A percentile compares a stretch with the other conserved stretches of the same genome.
These are phyloP conservation scores for Synanthedon vespiformis DNA, from an alignment of 2,888 invertebrate species.

Conservation along the genomic window DNA sequence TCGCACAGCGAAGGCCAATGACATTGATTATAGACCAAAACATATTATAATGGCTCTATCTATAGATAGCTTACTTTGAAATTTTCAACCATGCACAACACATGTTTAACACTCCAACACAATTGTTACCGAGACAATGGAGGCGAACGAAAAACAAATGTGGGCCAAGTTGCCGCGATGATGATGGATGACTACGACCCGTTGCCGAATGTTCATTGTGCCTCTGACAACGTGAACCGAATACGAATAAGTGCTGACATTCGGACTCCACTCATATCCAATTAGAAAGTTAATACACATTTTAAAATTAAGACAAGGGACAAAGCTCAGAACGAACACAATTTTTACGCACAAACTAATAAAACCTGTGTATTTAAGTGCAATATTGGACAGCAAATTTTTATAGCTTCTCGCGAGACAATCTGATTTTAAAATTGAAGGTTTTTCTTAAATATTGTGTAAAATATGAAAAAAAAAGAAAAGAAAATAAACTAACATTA, in stretches of 20 bases:
- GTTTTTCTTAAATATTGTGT: not conserved
- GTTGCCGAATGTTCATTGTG: slow-evolving; percentile 20
- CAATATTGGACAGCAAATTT: too few relatives aligned
- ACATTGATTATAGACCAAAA: slow-evolving; percentile 20
- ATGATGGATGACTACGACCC: slow-evolving; percentile 17
- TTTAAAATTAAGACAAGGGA: too few relatives aligned
- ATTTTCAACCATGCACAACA: slow-evolving; percentile 4
- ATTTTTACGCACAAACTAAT: too few relatives aligned
- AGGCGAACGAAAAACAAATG: slow-evolving; percentile 20
- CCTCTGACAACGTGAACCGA: slow-evolving; percentile 22
- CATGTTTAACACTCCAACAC: slow-evolving; percentile 5
- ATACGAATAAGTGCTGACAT: slow-evolving; percentile 20
- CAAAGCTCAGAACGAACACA: too few relatives aligned
- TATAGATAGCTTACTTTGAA: slow-evolving; percentile 2
- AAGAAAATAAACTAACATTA: too few relatives aligned
- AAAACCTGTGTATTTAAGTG: too few relatives aligned
- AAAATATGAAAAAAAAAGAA: too few relatives aligned
- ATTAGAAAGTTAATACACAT: slow-evolving; percentile 28
- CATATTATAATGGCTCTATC: slow-evolving; percentile 8
- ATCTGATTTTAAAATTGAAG: slow-evolving; percentile 8
- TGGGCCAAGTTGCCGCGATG: slow-evolving; percentile 28
- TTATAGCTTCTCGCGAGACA: too few relatives aligned
- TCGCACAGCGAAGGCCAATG: slow-evolving; percentile 33
- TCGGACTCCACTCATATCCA: not conserved
- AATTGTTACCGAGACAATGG: slow-evolving; percentile 10